Conservation (phyloP, 2,888 invertebrate genomes). For the Heliconius hortense region DNA sequence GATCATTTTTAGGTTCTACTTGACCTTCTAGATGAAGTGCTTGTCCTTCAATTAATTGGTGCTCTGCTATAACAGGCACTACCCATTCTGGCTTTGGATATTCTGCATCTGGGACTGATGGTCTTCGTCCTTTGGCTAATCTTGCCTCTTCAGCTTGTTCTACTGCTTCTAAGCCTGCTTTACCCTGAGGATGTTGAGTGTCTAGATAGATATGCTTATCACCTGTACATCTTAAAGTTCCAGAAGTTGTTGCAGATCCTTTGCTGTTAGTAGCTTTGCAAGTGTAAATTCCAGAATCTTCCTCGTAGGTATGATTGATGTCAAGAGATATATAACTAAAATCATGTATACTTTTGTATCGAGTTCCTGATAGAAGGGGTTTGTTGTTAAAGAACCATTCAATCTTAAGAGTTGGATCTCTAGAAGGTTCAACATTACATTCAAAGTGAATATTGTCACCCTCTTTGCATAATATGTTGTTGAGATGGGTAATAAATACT, state of each 20-base stretch:
- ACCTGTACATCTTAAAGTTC: conserved; percentile 91
- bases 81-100: conserved; percentile 94
- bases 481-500: conserved; percentile 94
- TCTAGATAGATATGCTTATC: conserved; percentile 91
- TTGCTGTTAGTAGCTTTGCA: conserved; percentile 94
- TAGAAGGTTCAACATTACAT: conserved; percentile 95
- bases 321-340: conserved; percentile 98
- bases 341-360: conserved; percentile 96
- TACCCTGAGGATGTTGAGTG: conserved; percentile 97
- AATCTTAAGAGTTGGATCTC: conserved; percentile 93
- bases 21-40: conserved; percentile 96
- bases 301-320: conserved; percentile 91
- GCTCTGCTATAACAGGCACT: conserved; percentile 90
- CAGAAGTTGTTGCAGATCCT: conserved; percentile 94
- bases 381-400: conserved; percentile 98
- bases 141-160: conserved; percentile 93
- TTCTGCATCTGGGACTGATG: conserved; percentile 87
- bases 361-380: conserved; percentile 92
- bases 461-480: conserved; percentile 94
- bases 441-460: conserved; percentile 94
- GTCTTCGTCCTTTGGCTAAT: conserved; percentile 86
- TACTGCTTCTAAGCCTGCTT: conserved; percentile 93
- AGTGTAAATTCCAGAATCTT: conserved; percentile 96
- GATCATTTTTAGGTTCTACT: conserved; percentile 96
- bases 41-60: conserved; percentile 90